Evolutionary conservation across 1,140 invertebrate species (phyloP).

Genomic region (Archivesica marissinica): DNA sequence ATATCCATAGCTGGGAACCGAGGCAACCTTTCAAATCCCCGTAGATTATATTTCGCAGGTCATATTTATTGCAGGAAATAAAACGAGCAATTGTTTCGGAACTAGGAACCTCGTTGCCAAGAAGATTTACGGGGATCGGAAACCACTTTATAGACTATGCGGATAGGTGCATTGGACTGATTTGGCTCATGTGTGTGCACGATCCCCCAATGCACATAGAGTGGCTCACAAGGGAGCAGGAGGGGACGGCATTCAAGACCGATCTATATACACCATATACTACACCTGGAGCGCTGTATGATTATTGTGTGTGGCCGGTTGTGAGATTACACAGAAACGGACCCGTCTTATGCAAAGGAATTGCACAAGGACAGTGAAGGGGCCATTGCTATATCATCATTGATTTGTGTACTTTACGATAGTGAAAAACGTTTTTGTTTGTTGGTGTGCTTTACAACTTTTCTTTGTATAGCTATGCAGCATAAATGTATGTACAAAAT

Average conservation of each 20-base stretch:
- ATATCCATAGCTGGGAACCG: too few species aligned
- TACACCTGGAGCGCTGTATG: slow-evolving; percentile 30
- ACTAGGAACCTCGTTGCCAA: slow-evolving; percentile 48
- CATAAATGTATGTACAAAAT: background rate
- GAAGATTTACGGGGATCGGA: slow-evolving; percentile 53
- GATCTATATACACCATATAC: slow-evolving; percentile 39
- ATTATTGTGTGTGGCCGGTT: slow-evolving; percentile 58
- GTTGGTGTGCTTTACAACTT: background rate
- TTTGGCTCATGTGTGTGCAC: slow-evolving; percentile 61
- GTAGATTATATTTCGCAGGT: too few species aligned
- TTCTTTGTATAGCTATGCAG: background rate
- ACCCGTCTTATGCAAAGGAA: slow-evolving; percentile 51
- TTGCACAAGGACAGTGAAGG: slow-evolving; percentile 49
- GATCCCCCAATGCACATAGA: slow-evolving; percentile 58
- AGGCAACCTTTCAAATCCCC: too few species aligned
- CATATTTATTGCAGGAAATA: slow-evolving; percentile 54
- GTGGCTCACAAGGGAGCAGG: slow-evolving; percentile 52
- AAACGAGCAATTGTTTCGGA: slow-evolving; percentile 33
- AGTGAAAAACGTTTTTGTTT: background rate
- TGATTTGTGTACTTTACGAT: background rate
- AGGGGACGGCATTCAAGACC: slow-evolving; percentile 15
- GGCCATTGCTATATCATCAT: background rate
- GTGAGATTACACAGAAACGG: slow-evolving; percentile 47
- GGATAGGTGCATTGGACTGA: slow-evolving; percentile 20
- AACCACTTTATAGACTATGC: slow-evolving; percentile 54